Evolutionary conservation across 2,797 vertebrate species (phyloP).

Genomic region (Galaxias olidus): DNA sequence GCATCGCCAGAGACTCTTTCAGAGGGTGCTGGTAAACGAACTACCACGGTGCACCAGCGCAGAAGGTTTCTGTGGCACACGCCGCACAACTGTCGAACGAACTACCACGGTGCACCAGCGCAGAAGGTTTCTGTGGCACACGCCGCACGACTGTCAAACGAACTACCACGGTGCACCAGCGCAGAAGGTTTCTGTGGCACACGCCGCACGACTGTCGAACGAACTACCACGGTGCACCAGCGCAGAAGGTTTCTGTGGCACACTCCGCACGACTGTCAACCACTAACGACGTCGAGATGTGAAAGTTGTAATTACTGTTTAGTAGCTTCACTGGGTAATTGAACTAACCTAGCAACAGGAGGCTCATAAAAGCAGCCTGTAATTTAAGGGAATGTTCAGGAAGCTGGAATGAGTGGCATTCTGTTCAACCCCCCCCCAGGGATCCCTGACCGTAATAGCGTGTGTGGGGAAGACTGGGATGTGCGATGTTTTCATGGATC

Average conservation of each 20-base stretch:
- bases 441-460: conserved; percentile 36
- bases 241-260: conserved; percentile 20
- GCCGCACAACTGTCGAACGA: too few species aligned
- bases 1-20: too few species aligned
- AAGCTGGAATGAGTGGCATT: conserved; percentile 43
- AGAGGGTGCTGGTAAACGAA: too few species aligned
- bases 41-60: too few species aligned
- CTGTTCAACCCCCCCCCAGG: conserved; percentile 30
- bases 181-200: conserved; percentile 21
- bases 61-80: too few species aligned
- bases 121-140: too few species aligned
- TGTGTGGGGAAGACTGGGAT: conserved; percentile 27
- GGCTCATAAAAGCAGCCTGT: conserved; percentile 48
- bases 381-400: conserved; percentile 55
- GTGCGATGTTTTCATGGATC: conserved; percentile 30
- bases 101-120: too few species aligned
- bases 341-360: conserved; percentile 57
- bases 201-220: conserved; percentile 17
- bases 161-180: too few species aligned
- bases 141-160: too few species aligned
- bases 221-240: too few species aligned
- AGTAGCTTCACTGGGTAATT: conserved; percentile 54
- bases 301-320: conserved; percentile 57
- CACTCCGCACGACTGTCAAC: conserved; percentile 34
- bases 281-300: conserved; percentile 35